phyloP scores from a whole-genome alignment of 2,113 vertebrate species.

The Hymenochirus boettgeri region DNA sequence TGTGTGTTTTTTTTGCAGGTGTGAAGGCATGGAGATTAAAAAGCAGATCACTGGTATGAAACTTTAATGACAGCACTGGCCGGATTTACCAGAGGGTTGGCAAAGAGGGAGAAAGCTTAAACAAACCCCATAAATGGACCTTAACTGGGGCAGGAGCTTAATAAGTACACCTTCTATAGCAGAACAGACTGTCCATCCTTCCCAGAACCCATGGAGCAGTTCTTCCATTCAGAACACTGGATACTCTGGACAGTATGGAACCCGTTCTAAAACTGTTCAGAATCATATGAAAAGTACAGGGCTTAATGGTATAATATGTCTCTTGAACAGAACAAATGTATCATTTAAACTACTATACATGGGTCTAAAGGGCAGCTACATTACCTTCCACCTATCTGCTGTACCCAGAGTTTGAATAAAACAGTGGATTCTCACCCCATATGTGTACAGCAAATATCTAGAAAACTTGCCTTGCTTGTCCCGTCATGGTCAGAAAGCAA shows the following conservation, averaged over 20 bases:
- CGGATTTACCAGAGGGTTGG: slow-evolving; percentile 84
- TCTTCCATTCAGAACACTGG: slow-evolving; percentile 54
- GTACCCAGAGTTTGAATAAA: no score
- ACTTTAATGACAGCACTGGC: slow-evolving; percentile 82
- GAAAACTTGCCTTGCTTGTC: no score
- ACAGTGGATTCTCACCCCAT: no score
- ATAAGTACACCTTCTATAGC: slow-evolving; percentile 54
- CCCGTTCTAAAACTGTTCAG: slow-evolving; percentile 79
- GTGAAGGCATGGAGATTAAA: slow-evolving; percentile 91
- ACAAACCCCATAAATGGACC: slow-evolving; percentile 73
- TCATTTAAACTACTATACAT: no score
- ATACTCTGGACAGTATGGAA: slow-evolving; percentile 74
- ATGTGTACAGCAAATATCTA: no score
- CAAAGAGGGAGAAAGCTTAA: slow-evolving; percentile 76
- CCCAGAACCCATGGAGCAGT: slow-evolving; percentile 71
- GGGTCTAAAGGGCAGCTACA: no score
- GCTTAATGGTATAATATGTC: slow-evolving; percentile 78
- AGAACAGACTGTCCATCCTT: slow-evolving; percentile 56
- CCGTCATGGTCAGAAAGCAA: no score
- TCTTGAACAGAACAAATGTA: no score
- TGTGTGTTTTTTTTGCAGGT: slow-evolving; percentile 64
- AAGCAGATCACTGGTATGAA: slow-evolving; percentile 96
- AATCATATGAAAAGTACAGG: slow-evolving; percentile 60
- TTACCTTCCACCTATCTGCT: no score
- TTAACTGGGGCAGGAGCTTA: slow-evolving; percentile 64